Percentiles rank a stretch among this genome's conserved stretches.
These are phyloP conservation scores for Nephrotoma appendiculata DNA, from an alignment of 2,888 invertebrate genomes.

Conservation along the genomic window DNA sequence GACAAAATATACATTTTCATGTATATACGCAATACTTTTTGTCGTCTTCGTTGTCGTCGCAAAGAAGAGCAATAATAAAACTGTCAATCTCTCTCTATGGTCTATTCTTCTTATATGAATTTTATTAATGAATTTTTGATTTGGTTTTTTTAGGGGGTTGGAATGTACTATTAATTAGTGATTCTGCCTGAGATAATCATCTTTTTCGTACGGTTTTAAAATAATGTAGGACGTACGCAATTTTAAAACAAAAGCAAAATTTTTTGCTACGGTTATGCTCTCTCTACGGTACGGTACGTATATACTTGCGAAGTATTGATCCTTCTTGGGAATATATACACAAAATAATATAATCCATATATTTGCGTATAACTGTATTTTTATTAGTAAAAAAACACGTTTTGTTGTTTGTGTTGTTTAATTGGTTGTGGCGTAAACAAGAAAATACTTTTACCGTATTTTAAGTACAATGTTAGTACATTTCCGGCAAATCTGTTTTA, in stretches of 20 bases:
- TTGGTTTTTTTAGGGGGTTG: neutral
- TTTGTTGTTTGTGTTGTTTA: neutral
- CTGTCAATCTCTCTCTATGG: neutral
- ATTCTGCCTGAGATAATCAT: neutral
- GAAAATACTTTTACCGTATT: neutral
- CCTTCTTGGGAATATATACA: neutral
- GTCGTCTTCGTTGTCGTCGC: neutral
- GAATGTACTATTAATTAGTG: neutral
- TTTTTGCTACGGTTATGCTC: neutral
- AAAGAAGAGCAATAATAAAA: neutral
- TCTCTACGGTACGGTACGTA: neutral
- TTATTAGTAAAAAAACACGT: neutral
- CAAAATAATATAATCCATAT: neutral
- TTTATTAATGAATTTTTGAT: neutral
- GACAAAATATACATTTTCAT: neutral
- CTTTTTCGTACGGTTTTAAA: neutral
- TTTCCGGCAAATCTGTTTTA: neutral
- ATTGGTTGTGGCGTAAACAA: neutral
- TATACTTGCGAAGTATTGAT: neutral
- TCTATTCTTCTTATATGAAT: neutral
- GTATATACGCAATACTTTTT: neutral
- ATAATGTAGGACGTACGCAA: neutral
- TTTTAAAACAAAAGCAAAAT: neutral
- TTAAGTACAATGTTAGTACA: neutral
- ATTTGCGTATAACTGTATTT: neutral